Evolutionary conservation across 1,140 invertebrate species (phyloP), one percentile per base, ranked within the genome.

Genomic region (Orius insidiosus): DNA sequence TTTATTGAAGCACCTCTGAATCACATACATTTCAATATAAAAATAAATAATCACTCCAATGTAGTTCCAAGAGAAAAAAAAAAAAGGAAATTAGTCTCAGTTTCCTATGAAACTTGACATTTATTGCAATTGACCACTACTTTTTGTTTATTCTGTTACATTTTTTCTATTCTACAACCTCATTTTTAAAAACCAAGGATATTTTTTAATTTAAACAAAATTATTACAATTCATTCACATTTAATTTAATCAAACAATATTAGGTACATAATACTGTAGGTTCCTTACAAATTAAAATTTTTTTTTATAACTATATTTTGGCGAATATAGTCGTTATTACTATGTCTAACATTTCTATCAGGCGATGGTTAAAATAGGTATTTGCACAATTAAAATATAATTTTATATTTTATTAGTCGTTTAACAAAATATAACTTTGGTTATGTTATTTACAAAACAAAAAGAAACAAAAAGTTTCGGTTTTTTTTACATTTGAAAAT

Each of bases 351-450:
- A 15, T 44, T 14, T n/a, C n/a, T n/a, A n/a, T n/a, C n/a, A 48
- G 38, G 39, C 33, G 16, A 11, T 42, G 32, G 15, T 48, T 41
- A 48, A 37, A 48, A 48, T 48, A 48, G 39, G 46, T 48, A 30
- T 14, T 38, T 32, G 24, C 38, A 9, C 33, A 42, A 48, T 41
- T 48, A 41, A 48, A 48, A 48, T 41, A 41, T 31, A 43, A 30
- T 24, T 24, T 24, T 24, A 24, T 32, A 47, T 47, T 48, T 48
- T 33, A 42, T 48, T 16, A 48, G 34, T 41, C 11, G 10, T 48
- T 42, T 48, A 31, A 48, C 46, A 48, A 48, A 48, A 48, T 48
- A 48, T 48, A 47, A 48, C 39, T 42, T 48, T 42, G 24, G 45
- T 46, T n/a, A 46, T 11, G 37, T 37, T 36, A 46, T 36, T 46